Evolutionary conservation across 1,140 invertebrate species (phyloP).

Genomic region (Pseudomyrmex pallidus): DNA sequence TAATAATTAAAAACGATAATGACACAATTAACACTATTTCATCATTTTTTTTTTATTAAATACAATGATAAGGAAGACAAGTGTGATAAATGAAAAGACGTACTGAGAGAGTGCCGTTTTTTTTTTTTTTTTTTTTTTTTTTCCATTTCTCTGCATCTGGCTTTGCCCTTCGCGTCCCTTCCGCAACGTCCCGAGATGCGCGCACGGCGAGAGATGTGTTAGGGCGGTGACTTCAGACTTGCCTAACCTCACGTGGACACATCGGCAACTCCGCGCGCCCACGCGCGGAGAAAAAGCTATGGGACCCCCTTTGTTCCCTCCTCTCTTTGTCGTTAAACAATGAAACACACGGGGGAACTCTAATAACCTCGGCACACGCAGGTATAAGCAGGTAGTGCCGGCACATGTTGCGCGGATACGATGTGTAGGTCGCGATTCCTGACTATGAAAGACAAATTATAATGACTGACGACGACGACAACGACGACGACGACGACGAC

Average conservation of each 20-base stretch:
- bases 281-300: constrained; percentile 65
- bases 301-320: constrained; percentile 61
- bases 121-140: constrained; percentile 13
- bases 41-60: background rate
- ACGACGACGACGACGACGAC: constrained; percentile 22
- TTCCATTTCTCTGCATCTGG: constrained; percentile 27
- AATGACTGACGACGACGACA: constrained; percentile 18
- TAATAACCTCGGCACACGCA: constrained; percentile 66
- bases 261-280: constrained; percentile 63
- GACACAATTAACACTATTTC: background rate
- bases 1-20: too few relatives aligned
- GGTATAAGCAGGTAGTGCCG: constrained; percentile 49
- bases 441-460: constrained; percentile 37
- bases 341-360: constrained; percentile 62
- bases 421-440: constrained; percentile 15
- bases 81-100: constrained; percentile 6
- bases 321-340: constrained; percentile 72
- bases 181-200: constrained; percentile 11
- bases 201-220: constrained; percentile 46
- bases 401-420: constrained; percentile 22
- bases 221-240: constrained; percentile 64
- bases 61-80: background rate
- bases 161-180: background rate
- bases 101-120: background rate
- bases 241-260: constrained; percentile 65